A percentile compares a stretch with the other conserved stretches of the same genome.
These are phyloP conservation scores for Drosophila simulans DNA, from an alignment of 1,140 invertebrate genomes.

Conservation along the genomic window DNA sequence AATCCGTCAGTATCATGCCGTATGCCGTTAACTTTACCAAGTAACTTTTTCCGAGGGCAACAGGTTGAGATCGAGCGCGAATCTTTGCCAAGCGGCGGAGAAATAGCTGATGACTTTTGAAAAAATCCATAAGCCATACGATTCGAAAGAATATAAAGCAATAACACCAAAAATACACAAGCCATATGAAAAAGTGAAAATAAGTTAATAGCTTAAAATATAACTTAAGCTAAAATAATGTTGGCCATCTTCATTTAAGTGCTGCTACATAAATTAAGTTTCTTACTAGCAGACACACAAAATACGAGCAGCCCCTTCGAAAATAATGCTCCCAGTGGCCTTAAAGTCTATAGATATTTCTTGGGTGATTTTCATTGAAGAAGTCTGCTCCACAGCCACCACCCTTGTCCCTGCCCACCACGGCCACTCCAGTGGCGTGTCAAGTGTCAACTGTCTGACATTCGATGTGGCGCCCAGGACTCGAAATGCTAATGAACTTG, in stretches of 20 bases:
- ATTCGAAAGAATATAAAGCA: no score
- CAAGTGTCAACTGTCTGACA: conserved; percentile 63
- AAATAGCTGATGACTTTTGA: neutral
- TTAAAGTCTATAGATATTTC: conserved; percentile 5
- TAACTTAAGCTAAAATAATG: no score
- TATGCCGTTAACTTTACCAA: conserved; percentile 10
- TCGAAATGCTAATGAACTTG: conserved; percentile 79
- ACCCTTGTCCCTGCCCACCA: neutral
- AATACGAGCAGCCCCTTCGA: neutral
- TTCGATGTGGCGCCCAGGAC: conserved; percentile 35
- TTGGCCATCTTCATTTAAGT: no score
- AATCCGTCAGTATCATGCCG: conserved; percentile 34
- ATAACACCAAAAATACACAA: no score
- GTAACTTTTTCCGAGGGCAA: conserved; percentile 8
- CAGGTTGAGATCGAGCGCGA: conserved; percentile 7
- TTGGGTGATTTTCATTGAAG: neutral
- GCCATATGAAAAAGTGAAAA: neutral
- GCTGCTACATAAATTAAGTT: neutral
- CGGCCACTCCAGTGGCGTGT: conserved; percentile 20
- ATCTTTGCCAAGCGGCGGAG: neutral
- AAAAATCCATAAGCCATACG: no score
- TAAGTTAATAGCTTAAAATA: no score
- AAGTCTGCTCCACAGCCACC: neutral
- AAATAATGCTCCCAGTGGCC: neutral
- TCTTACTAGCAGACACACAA: neutral